These are phyloP conservation scores for Laticauda colubrina DNA, from an alignment of 2,113 vertebrate genomes.

Conservation along the genomic window DNA sequence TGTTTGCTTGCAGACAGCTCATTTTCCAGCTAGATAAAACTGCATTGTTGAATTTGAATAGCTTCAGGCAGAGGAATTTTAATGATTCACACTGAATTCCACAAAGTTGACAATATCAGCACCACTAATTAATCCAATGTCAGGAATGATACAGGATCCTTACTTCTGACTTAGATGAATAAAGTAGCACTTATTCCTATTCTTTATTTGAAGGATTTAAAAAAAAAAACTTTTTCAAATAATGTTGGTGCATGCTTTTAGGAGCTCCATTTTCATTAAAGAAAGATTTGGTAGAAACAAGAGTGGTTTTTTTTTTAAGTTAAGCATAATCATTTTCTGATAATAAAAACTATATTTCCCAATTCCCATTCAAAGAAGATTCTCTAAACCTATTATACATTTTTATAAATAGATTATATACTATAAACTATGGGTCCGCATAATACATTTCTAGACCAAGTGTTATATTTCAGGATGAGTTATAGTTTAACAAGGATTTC, in stretches of 20 bases:
- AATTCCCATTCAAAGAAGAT: not conserved
- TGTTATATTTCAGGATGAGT: not conserved
- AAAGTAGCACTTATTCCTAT: not conserved
- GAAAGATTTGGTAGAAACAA: not conserved
- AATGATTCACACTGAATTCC: not conserved
- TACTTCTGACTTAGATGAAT: not conserved
- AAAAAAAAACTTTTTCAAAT: not conserved
- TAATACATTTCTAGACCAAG: not conserved
- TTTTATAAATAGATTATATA: not conserved
- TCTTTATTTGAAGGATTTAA: not conserved
- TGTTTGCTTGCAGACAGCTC: not conserved
- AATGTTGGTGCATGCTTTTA: not conserved
- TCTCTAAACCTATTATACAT: not conserved
- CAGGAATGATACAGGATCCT: not conserved
- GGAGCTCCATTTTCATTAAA: not conserved
- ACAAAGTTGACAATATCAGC: not conserved
- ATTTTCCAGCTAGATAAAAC: not conserved
- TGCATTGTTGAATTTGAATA: not conserved
- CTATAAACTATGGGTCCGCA: not conserved
- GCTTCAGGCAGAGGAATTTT: not conserved
- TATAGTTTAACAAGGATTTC: not conserved
- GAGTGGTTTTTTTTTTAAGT: not conserved
- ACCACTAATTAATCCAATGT: not conserved
- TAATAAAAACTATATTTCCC: not conserved
- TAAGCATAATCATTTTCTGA: not conserved